Evolutionary conservation across 2,113 vertebrate species (phyloP).

Genomic region (Hipposideros armiger): DNA sequence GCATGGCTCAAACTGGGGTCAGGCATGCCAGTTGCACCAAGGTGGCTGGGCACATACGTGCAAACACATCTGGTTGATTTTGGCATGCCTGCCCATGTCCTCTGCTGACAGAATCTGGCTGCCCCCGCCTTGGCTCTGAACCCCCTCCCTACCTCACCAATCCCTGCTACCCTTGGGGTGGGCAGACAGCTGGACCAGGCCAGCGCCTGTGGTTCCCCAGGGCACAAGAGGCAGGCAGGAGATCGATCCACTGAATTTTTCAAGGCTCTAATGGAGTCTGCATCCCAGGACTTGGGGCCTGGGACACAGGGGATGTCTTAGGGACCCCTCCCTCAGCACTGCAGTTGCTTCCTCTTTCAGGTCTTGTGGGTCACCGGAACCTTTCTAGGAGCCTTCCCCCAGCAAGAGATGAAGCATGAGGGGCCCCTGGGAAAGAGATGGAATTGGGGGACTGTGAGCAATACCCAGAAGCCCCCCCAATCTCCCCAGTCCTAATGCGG

Average conservation of each 20-base stretch:
- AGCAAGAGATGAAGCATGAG: slow-evolving; percentile 49
- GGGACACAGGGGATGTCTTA: background rate
- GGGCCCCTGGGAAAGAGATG: slow-evolving; percentile 40
- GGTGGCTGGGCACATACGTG: background rate
- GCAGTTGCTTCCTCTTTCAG: slow-evolving; percentile 57
- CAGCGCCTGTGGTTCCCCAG: slow-evolving; percentile 69
- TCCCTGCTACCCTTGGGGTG: slow-evolving; percentile 48
- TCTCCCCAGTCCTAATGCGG: slow-evolving; percentile 82
- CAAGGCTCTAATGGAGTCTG: slow-evolving; percentile 77
- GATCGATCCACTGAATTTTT: slow-evolving; percentile 77
- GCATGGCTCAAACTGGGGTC: background rate
- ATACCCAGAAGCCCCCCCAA: background rate
- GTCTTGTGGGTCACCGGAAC: background rate
- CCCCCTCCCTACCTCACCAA: background rate
- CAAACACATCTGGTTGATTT: slow-evolving; percentile 8
- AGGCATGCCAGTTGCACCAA: background rate
- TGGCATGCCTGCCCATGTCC: background rate
- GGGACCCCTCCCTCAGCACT: slow-evolving; percentile 48
- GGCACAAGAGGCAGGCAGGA: slow-evolving; percentile 67
- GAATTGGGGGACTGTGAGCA: slow-evolving; percentile 42
- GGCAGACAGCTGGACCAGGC: slow-evolving; percentile 66
- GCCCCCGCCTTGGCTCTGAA: slow-evolving; percentile 26
- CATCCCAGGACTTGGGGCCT: slow-evolving; percentile 59
- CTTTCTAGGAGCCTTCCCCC: slow-evolving; percentile 14
- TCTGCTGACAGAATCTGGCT: background rate